These are phyloP conservation scores for Emesis castigata DNA, from an alignment of 2,888 invertebrate species.

Conservation along the genomic window DNA sequence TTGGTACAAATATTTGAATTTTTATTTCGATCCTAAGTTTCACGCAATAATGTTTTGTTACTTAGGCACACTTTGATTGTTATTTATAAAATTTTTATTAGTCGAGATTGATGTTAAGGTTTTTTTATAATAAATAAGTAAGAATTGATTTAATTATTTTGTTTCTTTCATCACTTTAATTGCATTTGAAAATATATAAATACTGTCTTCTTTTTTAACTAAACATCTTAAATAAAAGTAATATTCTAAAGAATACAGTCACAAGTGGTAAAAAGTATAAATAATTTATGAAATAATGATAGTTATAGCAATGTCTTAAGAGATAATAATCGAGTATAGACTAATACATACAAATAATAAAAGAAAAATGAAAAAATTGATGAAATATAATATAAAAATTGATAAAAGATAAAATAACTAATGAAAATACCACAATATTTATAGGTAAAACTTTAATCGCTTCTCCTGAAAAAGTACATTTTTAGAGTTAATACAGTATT, in stretches of 20 bases:
- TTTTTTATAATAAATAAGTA: constrained; percentile 19
- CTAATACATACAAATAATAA: constrained; percentile 36
- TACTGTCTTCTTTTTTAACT: constrained; percentile 45
- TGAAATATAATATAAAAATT: no score
- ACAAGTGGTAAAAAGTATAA: constrained; percentile 41
- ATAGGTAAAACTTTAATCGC: constrained; percentile 7
- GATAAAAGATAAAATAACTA: no score
- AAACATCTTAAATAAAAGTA: constrained; percentile 34
- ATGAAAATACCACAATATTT: constrained; percentile 33
- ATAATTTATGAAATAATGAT: constrained; percentile 42
- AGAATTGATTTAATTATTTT: constrained; percentile 25
- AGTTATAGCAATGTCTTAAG: constrained; percentile 40
- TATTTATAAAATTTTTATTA: not conserved
- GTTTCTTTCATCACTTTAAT: constrained; percentile 25
- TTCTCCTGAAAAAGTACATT: no score
- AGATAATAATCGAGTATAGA: constrained; percentile 42
- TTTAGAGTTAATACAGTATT: no score
- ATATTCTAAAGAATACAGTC: constrained; percentile 47
- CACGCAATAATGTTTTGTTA: not conserved
- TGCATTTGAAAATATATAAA: constrained; percentile 32
- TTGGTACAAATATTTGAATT: not conserved
- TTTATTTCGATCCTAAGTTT: not conserved
- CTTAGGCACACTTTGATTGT: not conserved
- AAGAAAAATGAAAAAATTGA: no score
- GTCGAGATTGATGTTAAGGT: no score